Conservation (phyloP, 2,113 vertebrate genomes). For the Origma solitaria region DNA sequence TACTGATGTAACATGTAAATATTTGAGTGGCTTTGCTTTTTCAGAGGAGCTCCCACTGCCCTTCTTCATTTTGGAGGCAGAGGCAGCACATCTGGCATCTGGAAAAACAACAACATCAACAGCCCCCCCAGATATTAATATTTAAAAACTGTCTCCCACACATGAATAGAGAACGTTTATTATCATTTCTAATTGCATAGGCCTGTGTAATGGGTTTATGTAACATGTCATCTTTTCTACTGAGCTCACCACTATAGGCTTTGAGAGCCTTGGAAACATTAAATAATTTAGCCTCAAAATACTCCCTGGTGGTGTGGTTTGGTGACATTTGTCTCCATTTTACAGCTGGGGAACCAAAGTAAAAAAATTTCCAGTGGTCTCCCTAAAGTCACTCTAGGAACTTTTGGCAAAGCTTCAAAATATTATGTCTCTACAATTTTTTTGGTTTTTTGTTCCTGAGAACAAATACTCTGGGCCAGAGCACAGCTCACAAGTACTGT, state of each 20-base stretch:
- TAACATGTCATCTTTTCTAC: neutral
- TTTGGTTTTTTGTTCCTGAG: neutral
- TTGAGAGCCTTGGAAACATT: neutral
- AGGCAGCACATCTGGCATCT: conserved; percentile 43
- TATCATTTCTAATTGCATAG: conserved; percentile 27
- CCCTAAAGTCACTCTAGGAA: neutral
- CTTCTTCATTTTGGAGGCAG: conserved; percentile 29
- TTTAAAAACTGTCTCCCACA: conserved; percentile 51
- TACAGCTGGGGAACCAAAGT: neutral
- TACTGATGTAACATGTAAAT: conserved; percentile 62
- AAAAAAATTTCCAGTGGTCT: neutral
- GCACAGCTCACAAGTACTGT: neutral
- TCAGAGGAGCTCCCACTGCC: conserved; percentile 41
- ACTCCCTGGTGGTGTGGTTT: neutral
- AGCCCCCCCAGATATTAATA: conserved; percentile 21
- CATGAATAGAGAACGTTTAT: conserved; percentile 37
- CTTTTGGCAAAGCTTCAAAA: neutral
- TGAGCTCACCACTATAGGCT: neutral
- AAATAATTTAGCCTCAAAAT: conserved; percentile 49
- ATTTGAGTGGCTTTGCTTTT: conserved; percentile 59
- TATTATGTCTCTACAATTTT: neutral
- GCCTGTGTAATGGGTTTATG: conserved; percentile 5
- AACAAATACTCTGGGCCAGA: neutral
- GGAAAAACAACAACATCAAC: neutral
- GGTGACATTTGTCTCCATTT: conserved; percentile 3